Evolutionary conservation across 2,888 invertebrate species (phyloP), one percentile per base, ranked within the genome.

Genomic region (Drosophila kambysellisi): DNA sequence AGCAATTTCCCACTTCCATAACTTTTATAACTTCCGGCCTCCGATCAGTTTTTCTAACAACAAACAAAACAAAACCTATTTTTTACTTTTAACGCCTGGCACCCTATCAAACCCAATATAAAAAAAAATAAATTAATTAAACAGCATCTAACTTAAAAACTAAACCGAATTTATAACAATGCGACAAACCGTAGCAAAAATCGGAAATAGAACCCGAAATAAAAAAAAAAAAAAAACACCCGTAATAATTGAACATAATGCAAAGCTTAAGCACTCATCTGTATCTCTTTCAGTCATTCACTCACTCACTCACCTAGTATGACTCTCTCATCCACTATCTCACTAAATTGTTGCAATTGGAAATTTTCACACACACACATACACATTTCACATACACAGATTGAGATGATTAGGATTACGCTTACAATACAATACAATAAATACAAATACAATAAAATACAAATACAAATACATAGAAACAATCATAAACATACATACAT

Each of bases 331-430:
- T 25, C 2, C 25, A 25, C 25, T 25, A 25, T 25, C 46, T 29
- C 32, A 37, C 57, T 60, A 25, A 54, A 30, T 64, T 74, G 61
- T 53, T 57, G 62, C 64, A 59, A 74, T 70, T 74, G 54, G n/a
- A 62, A 59, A 8, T 30, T 52, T 61, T 62, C 25, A 20, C 12
- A 53, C 20, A 35, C 32, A 33, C 54, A 37, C 11, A 20, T 17
- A 29, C 8, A 29, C 37, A 37, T 20, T 43, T 43, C 41, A 54
- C 37, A 54, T 29, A 67, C 35, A 50, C 48, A 59, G 46, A 41
- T 70, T 70, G 77, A 60, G 52, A 78, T 67, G 56, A 53, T 50
- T 79, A 71, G 60, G 46, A 64, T 65, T 65, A 79, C 59, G 43
- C 50, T 32, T 50, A 62, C 60, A 54, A 65, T 65, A 64, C 30